A percentile compares a stretch with the other conserved stretches of the same genome.
These are phyloP conservation scores for Nipponacmea schrenckii DNA, from an alignment of 2,888 invertebrate genomes.

Conservation along the genomic window DNA sequence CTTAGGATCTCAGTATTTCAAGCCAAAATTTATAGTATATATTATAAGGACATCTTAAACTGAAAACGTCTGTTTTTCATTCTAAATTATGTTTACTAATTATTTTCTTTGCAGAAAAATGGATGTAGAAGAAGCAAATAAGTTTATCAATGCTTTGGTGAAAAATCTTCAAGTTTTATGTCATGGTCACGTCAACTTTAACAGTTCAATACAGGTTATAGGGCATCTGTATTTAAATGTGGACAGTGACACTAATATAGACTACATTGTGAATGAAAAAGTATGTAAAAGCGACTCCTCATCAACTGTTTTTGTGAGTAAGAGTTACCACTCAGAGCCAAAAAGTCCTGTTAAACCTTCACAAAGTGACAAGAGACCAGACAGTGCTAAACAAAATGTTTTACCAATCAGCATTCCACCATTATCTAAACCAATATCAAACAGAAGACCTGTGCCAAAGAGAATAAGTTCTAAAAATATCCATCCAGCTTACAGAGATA, in stretches of 20 bases:
- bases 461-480: not conserved
- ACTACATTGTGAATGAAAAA: conserved; percentile 5
- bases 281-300: not conserved
- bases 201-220: not conserved
- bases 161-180: conserved; percentile 6
- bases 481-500: not conserved
- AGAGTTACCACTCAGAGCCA: not conserved
- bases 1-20: too few species aligned
- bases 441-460: too few species aligned
- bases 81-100: too few species aligned
- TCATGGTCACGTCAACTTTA: not conserved
- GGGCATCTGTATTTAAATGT: not conserved
- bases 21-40: too few species aligned
- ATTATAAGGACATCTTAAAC: too few species aligned
- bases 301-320: not conserved
- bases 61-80: too few species aligned
- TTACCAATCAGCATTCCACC: too few species aligned
- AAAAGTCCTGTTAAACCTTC: not conserved
- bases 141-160: conserved; percentile 4
- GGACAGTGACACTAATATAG: not conserved
- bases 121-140: not conserved
- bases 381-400: too few species aligned
- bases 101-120: not conserved
- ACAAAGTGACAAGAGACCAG: too few species aligned
- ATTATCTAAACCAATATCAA: too few species aligned